These are phyloP conservation scores for Glyphotaelius pellucidus DNA, from an alignment of 2,888 invertebrate species.

Conservation along the genomic window DNA sequence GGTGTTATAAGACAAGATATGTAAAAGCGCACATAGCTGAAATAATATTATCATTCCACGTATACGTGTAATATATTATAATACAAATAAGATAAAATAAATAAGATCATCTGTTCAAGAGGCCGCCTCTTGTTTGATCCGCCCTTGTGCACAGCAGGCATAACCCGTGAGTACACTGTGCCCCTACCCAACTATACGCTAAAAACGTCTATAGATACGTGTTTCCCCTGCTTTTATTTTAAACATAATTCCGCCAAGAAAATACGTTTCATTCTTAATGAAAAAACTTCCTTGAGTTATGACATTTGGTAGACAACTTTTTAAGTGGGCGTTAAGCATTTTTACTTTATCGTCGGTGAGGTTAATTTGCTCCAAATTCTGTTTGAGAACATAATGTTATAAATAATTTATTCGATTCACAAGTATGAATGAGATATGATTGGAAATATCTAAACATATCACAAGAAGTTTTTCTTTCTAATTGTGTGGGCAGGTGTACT, in stretches of 20 bases:
- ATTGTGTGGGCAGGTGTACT: no score
- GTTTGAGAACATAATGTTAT: background rate
- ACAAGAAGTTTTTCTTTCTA: no score
- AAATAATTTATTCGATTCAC: background rate
- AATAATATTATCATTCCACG: no score
- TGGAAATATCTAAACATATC: no score
- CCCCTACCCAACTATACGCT: background rate
- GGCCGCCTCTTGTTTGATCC: background rate
- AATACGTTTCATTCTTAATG: background rate
- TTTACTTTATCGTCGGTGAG: background rate
- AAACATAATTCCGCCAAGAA: background rate
- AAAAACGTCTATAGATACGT: background rate
- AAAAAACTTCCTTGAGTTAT: background rate
- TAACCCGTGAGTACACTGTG: background rate
- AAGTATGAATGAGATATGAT: background rate
- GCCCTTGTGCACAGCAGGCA: background rate
- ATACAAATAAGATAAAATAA: no score
- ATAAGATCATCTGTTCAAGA: no score
- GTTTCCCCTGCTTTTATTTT: background rate
- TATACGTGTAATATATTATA: no score
- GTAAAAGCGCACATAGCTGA: no score
- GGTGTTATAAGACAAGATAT: no score
- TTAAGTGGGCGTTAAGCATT: background rate
- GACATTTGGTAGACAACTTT: background rate
- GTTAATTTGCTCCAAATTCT: background rate